Evolutionary conservation across 2,797 vertebrate genomes (phyloP), one percentile per base, ranked within the genome.

Genomic region (Holocentrus rufus): DNA sequence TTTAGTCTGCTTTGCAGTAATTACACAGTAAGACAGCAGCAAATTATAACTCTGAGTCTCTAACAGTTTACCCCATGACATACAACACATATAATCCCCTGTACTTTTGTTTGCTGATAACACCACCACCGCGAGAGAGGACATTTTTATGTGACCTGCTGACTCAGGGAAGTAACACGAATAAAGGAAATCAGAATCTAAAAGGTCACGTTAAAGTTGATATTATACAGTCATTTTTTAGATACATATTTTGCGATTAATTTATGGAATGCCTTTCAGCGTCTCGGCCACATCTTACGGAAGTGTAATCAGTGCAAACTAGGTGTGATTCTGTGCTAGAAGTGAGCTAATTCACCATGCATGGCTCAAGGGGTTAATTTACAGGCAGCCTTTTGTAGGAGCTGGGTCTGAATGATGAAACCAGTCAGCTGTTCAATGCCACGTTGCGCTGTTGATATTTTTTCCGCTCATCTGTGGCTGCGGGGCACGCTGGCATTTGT

Each of bases 371-470:
- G 78, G 69, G 68, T 80, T 87, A 77, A 54, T 34, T 22, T 31
- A 36, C 56, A 65, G 69, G 59, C 60, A 47, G 64, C 42, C 55
- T 50, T 71, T 74, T 83, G 50, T 65, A 62, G 70, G 64, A 83
- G 72, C 69, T 65, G 54, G 67, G 79, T 25, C 68, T 82, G 86
- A 63, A 71, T 81, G 80, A 86, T 86, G 83, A 87, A 87, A 85
- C 61, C 77, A 83, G 89, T 91, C 86, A 85, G 89, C 91, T 91
- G 90, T 76, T 87, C 84, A 72, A 31, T 92, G 91, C 91, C 92
- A 93, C 91, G 90, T 93, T 90, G 91, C 88, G 89, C 84, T 87
- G 87, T 86, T 92, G 88, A 87, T 84, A 81, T 74, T 79, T 77
- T 79, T 46, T 52, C 57, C 57, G 74, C 22, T 39, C 71, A 50